Evolutionary conservation across 2,797 vertebrate genomes (phyloP), one percentile per base, ranked within the genome.

Genomic region (Anguilla megastoma): DNA sequence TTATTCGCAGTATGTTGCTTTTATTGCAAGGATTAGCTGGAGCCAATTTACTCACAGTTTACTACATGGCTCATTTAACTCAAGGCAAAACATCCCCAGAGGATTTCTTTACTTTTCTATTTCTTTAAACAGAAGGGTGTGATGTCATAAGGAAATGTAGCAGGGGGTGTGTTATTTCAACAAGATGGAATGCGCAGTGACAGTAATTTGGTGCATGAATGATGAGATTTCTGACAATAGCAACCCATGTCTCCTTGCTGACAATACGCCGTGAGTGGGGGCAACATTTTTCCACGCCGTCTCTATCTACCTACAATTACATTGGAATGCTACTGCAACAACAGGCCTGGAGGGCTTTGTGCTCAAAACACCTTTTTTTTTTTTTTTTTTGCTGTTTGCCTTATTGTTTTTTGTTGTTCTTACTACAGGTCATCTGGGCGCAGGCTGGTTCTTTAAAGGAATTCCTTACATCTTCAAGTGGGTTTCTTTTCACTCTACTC

Each of bases 31-130:
- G 85, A 90, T 90, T 91, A 92, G 85, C 88, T 89, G 91, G 87
- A 91, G 85, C 86, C 91, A 87, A 90, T 92, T 89, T 92, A 92
- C 92, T 90, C 89, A 21, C 88, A 91, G 91, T 93, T 94, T 91
- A 91, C 93, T 86, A 91, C 89, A 89, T 56, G 93, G 91, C 90
- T 94, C 93, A 92, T 93, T 94, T 91, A 92, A 91, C 90, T 88
- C 88, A 74, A 90, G 84, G 92, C 89, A 82, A 90, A 0, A 83
- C 30, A 90, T 93, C 91, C 87, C 54, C 33, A 76, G 66, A 89
- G 87, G 86, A 89, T 86, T 87, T 50, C 36, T 87, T 76, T 84
- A 3, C 85, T 80, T 88, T 89, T 86, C 86, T 66, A 54, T 66
- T 87, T 87, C 87, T 90, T 89, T 79, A 0, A 36, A 36, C 16